phyloP scores from a whole-genome alignment of 2,113 vertebrate species.

The Gopherus flavomarginatus region DNA sequence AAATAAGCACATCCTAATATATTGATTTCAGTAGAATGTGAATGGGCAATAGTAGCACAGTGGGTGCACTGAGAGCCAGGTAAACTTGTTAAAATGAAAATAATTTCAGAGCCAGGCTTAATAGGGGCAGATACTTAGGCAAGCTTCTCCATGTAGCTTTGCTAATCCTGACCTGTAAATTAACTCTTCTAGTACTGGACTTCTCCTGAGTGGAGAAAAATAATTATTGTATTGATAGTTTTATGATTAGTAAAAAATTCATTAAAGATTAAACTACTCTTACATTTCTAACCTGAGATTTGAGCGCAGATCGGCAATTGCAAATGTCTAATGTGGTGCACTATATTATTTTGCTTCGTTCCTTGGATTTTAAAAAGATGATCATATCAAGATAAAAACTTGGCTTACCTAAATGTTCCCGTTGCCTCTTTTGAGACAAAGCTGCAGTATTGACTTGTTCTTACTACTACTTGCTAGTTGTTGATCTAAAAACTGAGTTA shows the following conservation, averaged over 20 bases:
- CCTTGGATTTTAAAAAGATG: neutral
- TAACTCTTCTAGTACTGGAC: neutral
- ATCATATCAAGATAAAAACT: neutral
- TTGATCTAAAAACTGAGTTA: neutral
- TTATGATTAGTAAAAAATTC: neutral
- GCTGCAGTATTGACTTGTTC: neutral
- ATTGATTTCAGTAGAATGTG: neutral
- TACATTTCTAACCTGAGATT: neutral
- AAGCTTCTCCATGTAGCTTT: neutral
- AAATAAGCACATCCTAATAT: neutral
- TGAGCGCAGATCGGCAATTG: neutral
- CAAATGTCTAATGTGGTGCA: neutral
- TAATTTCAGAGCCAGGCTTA: neutral
- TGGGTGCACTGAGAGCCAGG: neutral
- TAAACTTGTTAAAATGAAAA: neutral
- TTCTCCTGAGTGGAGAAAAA: neutral
- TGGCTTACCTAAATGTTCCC: neutral
- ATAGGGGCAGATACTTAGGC: neutral
- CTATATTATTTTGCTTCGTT: neutral
- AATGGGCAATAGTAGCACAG: accelerated
- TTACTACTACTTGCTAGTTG: neutral
- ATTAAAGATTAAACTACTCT: neutral
- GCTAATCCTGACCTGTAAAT: neutral
- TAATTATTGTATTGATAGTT: neutral
- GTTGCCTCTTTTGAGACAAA: neutral